Conservation (phyloP, 2,113 vertebrate genomes). For the Tragelaphus imberbis region DNA sequence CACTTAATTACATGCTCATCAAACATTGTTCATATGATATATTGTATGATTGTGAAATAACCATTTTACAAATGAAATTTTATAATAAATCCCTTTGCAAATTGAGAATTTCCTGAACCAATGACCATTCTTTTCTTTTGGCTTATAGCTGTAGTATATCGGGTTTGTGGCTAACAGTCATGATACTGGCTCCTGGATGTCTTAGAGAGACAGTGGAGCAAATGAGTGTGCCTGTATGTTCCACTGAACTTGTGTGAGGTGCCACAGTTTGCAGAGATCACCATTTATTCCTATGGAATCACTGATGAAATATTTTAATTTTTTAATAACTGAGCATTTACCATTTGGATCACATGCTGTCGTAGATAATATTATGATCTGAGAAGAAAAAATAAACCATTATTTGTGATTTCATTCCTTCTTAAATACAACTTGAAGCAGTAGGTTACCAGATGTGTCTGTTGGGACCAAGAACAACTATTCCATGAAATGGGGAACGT, state of each 20-base stretch:
- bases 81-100: not conserved
- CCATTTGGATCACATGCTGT: not conserved
- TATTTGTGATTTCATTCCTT: not conserved
- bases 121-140: not conserved
- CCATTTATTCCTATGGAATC: not conserved
- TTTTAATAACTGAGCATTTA: not conserved
- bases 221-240: fast-evolving
- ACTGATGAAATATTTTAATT: not conserved
- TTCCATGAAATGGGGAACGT: not conserved
- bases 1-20: not conserved
- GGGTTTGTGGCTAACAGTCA: not conserved
- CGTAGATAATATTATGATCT: not conserved
- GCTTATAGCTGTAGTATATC: not conserved
- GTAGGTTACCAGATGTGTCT: not conserved
- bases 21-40: not conserved
- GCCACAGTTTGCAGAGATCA: not conserved
- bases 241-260: not conserved
- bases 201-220: not conserved
- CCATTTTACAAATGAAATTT: not conserved
- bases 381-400: not conserved
- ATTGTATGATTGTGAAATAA: not conserved
- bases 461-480: not conserved
- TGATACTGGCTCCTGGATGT: not conserved
- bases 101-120: not conserved
- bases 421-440: not conserved